Base-by-base conservation (phyloP, 2,113 vertebrate species). In the Pimephales promelas region DNA sequence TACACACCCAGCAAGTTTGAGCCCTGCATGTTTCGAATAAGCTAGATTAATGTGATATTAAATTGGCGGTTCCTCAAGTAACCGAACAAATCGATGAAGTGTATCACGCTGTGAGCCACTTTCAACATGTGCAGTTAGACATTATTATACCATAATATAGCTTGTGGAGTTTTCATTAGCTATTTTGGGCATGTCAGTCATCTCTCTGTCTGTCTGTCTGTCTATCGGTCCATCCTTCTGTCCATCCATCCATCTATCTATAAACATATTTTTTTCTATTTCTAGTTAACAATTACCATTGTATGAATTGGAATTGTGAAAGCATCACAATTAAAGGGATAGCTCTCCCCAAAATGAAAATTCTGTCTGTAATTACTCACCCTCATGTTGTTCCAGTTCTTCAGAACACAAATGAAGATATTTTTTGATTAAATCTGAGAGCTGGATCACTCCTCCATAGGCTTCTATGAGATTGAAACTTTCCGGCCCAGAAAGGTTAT, bases 11-110 rank as follows among this genome's bases (percentile, higher is more conserved):
- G 82, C 83, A 76, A 83, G 81, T 88, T 84, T 85, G 82, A 90
- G 84, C 76, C 76, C 83, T 86, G 87, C 87, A 85, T 79, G 87
- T 86, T 89, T 86, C 79, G 73, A 84, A 87, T 86, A 71, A 88
- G 81, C 49, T 74, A 77, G 31, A 83, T 54, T 75, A 79, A 89
- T 83, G 79, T 40, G 9, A 76, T 85, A 80, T 88, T 83, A 88
- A 72, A 90, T 87, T 82, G 81, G 72, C 45, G 72, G 83, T 79
- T 85, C 26, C 62, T 43, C 81, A 87, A 49, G 56, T 52, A 84
- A 16, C 76, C 56, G 81, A 62, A 62, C 66, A 88, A 81, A 89
- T 81, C 34, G 62, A 70, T 84, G 84, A 75, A 64, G 10, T 86
- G 82, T 77, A 31, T 66, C 8, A 49, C 18, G 13, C 26, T 79